Conservation (phyloP, 1,140 invertebrate species). For the Nephila pilipes region DNA sequence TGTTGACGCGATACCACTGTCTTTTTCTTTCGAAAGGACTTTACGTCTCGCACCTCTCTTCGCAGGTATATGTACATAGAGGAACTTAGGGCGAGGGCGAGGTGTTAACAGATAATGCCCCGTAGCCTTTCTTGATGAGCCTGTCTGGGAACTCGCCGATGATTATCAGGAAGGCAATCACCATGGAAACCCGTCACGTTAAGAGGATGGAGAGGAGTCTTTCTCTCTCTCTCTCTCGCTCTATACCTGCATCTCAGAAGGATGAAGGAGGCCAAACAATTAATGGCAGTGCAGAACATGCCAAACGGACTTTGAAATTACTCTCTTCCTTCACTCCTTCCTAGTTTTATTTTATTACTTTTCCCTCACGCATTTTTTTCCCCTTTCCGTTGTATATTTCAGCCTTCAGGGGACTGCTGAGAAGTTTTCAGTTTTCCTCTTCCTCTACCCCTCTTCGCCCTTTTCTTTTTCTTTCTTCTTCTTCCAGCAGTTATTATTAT, state of each 20-base stretch:
- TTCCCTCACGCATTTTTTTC: conserved; percentile 23
- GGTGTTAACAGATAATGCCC: conserved; percentile 74
- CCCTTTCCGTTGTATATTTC: conserved; percentile 43
- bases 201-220: conserved; percentile 69
- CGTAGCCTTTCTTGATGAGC: conserved; percentile 70
- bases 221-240: background rate
- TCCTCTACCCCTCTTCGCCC: background rate
- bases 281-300: conserved; percentile 70
- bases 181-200: conserved; percentile 68
- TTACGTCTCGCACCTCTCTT: background rate
- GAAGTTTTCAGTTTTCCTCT: conserved; percentile 39
- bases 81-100: background rate
- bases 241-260: conserved; percentile 12
- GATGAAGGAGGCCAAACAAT: conserved; percentile 65
- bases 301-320: conserved; percentile 75
- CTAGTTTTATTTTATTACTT: conserved; percentile 66
- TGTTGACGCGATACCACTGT: background rate
- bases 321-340: conserved; percentile 53
- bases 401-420: conserved; percentile 40
- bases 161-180: conserved; percentile 73
- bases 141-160: conserved; percentile 63
- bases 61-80: conserved; percentile 12
- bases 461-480: conserved; percentile 1
- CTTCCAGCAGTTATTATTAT: conserved; percentile 65
- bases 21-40: background rate